phyloP scores from a whole-genome alignment of 23 tunicate species.

The Trididemnum nubilum region DNA sequence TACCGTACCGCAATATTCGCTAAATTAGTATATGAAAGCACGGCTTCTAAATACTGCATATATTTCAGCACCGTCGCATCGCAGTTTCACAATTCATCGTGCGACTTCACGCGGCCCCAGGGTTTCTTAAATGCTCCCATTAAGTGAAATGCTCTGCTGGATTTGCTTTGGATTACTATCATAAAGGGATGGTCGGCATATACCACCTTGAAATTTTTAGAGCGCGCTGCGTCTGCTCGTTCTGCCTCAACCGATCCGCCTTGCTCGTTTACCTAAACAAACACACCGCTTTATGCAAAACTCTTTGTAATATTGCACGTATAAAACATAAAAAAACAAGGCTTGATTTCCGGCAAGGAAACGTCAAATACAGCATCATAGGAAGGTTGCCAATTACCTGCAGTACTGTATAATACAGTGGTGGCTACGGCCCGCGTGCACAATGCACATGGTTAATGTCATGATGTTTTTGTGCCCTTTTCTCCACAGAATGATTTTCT shows the following conservation, averaged over 20 bases:
- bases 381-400: too few species aligned
- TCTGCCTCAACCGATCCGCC: constrained; percentile 81
- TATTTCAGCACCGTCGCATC: too few species aligned
- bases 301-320: neutral
- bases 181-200: constrained; percentile 93
- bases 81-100: constrained; percentile 86
- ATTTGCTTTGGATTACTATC: constrained; percentile 55
- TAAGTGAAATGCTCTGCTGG: constrained; percentile 48
- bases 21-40: too few species aligned
- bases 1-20: too few species aligned
- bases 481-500: too few species aligned
- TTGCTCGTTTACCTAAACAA: constrained; percentile 45
- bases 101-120: constrained; percentile 43
- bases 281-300: neutral
- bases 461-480: neutral
- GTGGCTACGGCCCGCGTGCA: too few species aligned
- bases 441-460: neutral
- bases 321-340: too few species aligned
- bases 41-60: too few species aligned
- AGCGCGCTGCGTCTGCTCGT: constrained; percentile 63
- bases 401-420: too few species aligned
- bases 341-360: neutral
- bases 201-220: constrained; percentile 47
- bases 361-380: neutral
- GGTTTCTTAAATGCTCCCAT: constrained; percentile 82